phyloP scores from a whole-genome alignment of 1,140 invertebrate genomes.

The Odontomachus brunneus region DNA sequence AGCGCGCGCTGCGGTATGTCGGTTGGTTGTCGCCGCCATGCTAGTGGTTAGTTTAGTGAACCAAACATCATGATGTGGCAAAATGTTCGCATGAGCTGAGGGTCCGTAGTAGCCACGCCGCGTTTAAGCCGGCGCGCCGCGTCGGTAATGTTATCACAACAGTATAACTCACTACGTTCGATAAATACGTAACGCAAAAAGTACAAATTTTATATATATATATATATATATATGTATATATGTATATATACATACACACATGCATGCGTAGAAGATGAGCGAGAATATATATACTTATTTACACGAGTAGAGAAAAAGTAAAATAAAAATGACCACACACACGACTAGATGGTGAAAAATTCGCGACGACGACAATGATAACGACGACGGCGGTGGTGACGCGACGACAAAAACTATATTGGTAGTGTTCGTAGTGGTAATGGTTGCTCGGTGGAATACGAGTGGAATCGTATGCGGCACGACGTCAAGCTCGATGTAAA shows the following conservation, averaged over 20 bases:
- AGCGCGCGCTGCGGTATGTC: slow-evolving; percentile 76
- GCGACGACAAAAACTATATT: neutral
- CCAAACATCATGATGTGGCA: slow-evolving; percentile 86
- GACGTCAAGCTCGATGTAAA: slow-evolving; percentile 71
- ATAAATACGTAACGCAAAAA: slow-evolving; percentile 76
- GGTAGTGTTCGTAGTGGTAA: slow-evolving; percentile 29
- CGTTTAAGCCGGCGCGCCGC: slow-evolving; percentile 75
- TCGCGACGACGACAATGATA: neutral
- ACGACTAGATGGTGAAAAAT: neutral
- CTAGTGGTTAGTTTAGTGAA: slow-evolving; percentile 85
- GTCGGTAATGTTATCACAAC: slow-evolving; percentile 78
- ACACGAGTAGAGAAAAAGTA: slow-evolving; percentile 21
- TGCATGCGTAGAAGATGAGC: neutral
- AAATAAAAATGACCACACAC: slow-evolving; percentile 20
- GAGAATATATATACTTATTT: slow-evolving; percentile 24
- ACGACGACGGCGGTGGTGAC: neutral
- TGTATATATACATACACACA: slow-evolving; percentile 25
- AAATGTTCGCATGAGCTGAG: slow-evolving; percentile 82
- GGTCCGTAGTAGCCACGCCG: slow-evolving; percentile 74
- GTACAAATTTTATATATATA: slow-evolving; percentile 71
- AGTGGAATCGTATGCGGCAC: slow-evolving; percentile 52
- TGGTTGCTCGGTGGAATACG: slow-evolving; percentile 63
- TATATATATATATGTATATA: slow-evolving; percentile 42
- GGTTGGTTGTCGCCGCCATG: slow-evolving; percentile 85
- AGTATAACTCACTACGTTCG: slow-evolving; percentile 77